Evolutionary conservation across 2,113 vertebrate species (phyloP).

Genomic region (Labeo rohita): DNA sequence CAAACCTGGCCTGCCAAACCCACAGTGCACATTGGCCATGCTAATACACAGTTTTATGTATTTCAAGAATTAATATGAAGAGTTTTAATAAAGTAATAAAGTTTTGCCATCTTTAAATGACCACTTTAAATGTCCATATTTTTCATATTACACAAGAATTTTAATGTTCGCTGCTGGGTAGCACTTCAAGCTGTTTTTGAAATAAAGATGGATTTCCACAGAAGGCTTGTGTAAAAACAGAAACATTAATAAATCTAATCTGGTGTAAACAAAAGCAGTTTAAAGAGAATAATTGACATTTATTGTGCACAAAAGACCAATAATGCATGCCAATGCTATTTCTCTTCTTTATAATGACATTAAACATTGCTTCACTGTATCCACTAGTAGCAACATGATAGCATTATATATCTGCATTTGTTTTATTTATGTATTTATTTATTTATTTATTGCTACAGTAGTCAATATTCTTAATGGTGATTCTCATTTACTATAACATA

Average conservation of each 20-base stretch:
- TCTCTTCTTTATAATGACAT: conserved; percentile 1
- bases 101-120: background rate
- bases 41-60: background rate
- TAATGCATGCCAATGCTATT: background rate
- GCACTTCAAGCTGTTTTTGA: background rate
- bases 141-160: conserved; percentile 19
- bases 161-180: conserved; percentile 14
- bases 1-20: background rate
- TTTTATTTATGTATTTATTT: too few relatives aligned
- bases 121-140: background rate
- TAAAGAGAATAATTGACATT: conserved; percentile 27
- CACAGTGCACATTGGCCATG: background rate
- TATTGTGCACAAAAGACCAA: background rate
- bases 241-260: background rate
- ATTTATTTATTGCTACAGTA: background rate
- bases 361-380: background rate
- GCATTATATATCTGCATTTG: background rate
- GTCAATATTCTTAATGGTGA: background rate
- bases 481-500: background rate
- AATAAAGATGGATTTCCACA: conserved; percentile 17
- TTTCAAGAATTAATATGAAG: background rate
- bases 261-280: conserved; percentile 8
- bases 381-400: background rate
- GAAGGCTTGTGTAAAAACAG: background rate
- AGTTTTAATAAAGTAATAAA: background rate